Evolutionary conservation across 92 coral and sea anemone species (phyloP), one percentile per base, ranked within the genome.

Genomic region (Porites lobata): DNA sequence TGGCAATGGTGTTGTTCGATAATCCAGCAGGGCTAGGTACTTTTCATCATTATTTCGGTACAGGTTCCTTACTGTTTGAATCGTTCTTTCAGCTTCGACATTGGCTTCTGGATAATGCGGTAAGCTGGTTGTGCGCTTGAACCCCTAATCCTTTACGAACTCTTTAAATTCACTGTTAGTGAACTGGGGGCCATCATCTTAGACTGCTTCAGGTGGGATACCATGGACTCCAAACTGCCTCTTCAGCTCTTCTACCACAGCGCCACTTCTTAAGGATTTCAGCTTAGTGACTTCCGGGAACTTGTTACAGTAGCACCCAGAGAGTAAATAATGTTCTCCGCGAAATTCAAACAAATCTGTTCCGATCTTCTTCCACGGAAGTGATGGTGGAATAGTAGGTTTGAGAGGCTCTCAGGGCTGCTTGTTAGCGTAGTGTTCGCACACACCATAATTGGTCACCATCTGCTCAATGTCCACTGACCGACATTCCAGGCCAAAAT

Each of bases 1-100:
- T 24, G 26, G 26, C 22, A 21, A 21, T 21, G 26, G 26, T 24
- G 26, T 24, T 24, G 26, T 24, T 24, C 85, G 62, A 72, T 89
- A 89, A 71, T 83, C 89, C 21, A 89, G 68, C 72, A 83, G 32
- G 24, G 92, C 88, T 8, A 77, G 73, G 61, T 85, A 61, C 70
- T 85, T 85, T 76, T 90, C 90, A 50, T 79, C 66, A 21, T 43
- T 83, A 67, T 18, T 18, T 56, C 8, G 29, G 1, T 1, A 26
- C 29, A 26, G 29, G 29, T 26, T 26, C 29, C 29, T 26, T 26
- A 26, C 29, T 26, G 29, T 1, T 26, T 26, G 29, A 26, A 26
- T 26, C 29, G 29, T 26, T 26, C 29, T 26, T 26, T 26, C 29
- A 26, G 29, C 29, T 26, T 26, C 2, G 1, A 1, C 29, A 26